phyloP scores from a whole-genome alignment of 1,140 invertebrate genomes.

The Bombus haemorrhoidalis region DNA sequence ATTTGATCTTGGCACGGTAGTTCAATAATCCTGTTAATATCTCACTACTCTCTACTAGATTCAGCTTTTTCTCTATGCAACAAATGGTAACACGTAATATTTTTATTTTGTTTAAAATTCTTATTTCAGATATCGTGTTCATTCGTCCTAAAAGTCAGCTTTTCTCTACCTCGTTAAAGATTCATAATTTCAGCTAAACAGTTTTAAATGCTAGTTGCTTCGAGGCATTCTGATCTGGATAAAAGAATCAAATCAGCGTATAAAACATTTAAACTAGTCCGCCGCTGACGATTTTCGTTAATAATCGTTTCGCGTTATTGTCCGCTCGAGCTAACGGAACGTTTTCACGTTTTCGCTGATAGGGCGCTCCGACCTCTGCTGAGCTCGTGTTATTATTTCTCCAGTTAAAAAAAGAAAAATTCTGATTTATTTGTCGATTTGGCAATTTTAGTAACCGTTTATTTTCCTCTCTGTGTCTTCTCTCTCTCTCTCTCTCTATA shows the following conservation, averaged over 20 bases:
- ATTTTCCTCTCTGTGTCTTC: neutral
- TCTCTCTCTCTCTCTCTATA: neutral
- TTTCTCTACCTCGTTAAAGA: too few relatives aligned
- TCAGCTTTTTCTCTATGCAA: too few relatives aligned
- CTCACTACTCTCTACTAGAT: too few relatives aligned
- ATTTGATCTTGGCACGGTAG: too few relatives aligned
- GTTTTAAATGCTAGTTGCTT: neutral
- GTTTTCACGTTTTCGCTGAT: slow-evolving; percentile 38
- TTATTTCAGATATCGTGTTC: too few relatives aligned
- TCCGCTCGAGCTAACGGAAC: neutral
- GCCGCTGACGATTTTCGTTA: slow-evolving; percentile 24
- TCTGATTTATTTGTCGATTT: slow-evolving; percentile 45
- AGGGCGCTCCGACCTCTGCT: neutral
- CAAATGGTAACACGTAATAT: too few relatives aligned
- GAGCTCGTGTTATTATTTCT: slow-evolving; percentile 38
- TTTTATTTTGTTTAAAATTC: too few relatives aligned
- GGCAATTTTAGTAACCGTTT: slow-evolving; percentile 20
- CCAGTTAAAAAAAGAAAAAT: slow-evolving; percentile 1
- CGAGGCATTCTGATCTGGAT: fast-evolving
- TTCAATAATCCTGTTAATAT: too few relatives aligned
- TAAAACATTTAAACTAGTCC: slow-evolving; percentile 8
- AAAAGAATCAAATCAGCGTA: neutral
- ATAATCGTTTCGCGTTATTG: slow-evolving; percentile 37
- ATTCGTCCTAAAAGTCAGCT: too few relatives aligned
- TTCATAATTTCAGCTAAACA: neutral